Conservation (phyloP, 2,888 invertebrate species). For the Ichneumoninae sp. region DNA sequence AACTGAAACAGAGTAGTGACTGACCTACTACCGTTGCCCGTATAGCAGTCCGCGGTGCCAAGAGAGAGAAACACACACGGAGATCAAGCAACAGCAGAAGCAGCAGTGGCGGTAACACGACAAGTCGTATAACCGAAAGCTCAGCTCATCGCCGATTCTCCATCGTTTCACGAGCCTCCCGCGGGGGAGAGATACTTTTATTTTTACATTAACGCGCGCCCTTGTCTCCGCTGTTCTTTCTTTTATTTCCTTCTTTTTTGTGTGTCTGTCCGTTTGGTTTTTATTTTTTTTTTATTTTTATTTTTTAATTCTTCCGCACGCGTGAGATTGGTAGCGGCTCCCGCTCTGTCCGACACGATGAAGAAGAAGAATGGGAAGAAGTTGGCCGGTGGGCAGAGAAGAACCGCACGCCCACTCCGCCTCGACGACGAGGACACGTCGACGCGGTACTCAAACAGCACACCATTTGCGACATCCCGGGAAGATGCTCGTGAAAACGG, state of each 20-base stretch:
- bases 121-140: constrained; percentile 57
- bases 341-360: background rate
- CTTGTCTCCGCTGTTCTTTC: constrained; percentile 55
- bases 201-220: constrained; percentile 62
- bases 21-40: constrained; percentile 75
- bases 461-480: constrained; percentile 27
- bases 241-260: constrained; percentile 8
- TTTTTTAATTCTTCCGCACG: background rate
- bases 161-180: constrained; percentile 44
- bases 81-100: constrained; percentile 35
- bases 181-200: constrained; percentile 57
- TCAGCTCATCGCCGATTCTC: constrained; percentile 53
- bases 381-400: background rate
- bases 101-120: constrained; percentile 45
- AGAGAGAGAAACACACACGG: constrained; percentile 50
- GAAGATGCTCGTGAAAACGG: constrained; percentile 1
- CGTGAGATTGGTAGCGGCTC: constrained; percentile 18
- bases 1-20: constrained; percentile 74
- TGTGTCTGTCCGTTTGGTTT: background rate
- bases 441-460: background rate
- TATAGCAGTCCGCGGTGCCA: constrained; percentile 63
- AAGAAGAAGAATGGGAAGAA: constrained; percentile 21
- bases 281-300: background rate
- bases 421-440: constrained; percentile 10
- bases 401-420: constrained; percentile 43